Base-by-base conservation (phyloP, 2,113 vertebrate genomes). In the Salvelinus fontinalis region DNA sequence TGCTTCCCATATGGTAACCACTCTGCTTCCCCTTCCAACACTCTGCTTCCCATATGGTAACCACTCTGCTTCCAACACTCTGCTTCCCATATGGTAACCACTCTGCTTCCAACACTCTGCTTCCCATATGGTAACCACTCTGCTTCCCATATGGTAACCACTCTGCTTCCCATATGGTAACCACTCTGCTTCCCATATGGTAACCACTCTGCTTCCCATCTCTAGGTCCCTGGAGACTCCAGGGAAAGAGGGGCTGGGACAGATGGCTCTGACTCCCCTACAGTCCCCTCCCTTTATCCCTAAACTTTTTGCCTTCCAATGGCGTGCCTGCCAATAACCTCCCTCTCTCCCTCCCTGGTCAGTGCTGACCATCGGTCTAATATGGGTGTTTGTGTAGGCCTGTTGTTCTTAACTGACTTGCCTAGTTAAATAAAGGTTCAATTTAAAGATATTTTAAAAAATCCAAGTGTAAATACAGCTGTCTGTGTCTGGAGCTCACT, bases 301-400 rank as follows among this genome's bases (percentile, higher is more conserved):
- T 69, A 39, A 8, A 69, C 59, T 4, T 49, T 44, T 31, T 0
- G 5, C 59, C 13, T 64, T 29, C 13, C 31, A 20, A 29, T 4
- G 5, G 11, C 22, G 11, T 27, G 4, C 20, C 20, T 5, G 5
- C 22, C 57, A 24, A 20, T 26, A 16, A 16, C 31, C 18, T 34
- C 60, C 20, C 67, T 26, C 13, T 7, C 69, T 22, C 62, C n/a
- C 75, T 84, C 83, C 78, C 85, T 84, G 88, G 85, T 89, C 90
- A 89, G 83, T 81, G 77, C 62, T 87, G 88, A 91, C 92, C 92
- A 94, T 94, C 92, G 92, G 92, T 88, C 83, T 87, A 31, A 14
- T 31, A 84, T 22, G 68, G 70, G 79, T 75, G 76, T 64, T 34
- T 34, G 60, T 24, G 39, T 4, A 49, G 26, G 79, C 49, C 26